Percentiles rank a stretch among this genome's conserved stretches.
Conservation (phyloP, 2,797 vertebrate species). For the Acipenser oxyrinchus region DNA sequence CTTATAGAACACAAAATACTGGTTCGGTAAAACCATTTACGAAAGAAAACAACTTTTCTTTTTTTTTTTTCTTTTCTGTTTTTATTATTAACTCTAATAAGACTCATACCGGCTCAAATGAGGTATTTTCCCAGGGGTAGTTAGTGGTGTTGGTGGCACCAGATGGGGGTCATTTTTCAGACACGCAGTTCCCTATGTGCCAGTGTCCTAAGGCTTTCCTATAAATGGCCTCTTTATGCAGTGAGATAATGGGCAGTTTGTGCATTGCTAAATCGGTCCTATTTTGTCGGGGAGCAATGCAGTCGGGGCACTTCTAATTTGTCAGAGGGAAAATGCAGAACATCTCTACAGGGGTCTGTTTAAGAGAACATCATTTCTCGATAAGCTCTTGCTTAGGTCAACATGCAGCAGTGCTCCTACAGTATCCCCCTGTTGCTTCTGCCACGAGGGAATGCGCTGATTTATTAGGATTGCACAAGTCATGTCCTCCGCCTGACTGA, state of each 20-base stretch:
- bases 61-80: constrained; percentile 24
- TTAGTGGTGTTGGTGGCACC: constrained; percentile 53
- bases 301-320: constrained; percentile 69
- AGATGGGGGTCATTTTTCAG: constrained; percentile 62
- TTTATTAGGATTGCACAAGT: constrained; percentile 80
- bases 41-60: constrained; percentile 10
- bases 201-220: constrained; percentile 60
- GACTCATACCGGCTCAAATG: constrained; percentile 47
- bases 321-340: constrained; percentile 64
- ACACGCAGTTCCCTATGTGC: constrained; percentile 38
- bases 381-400: constrained; percentile 66
- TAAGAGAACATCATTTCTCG: constrained; percentile 79
- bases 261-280: constrained; percentile 75
- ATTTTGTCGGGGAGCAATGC: constrained; percentile 67
- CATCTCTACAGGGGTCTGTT: constrained; percentile 68
- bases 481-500: constrained; percentile 82
- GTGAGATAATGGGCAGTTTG: constrained; percentile 73
- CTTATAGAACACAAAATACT: not conserved
- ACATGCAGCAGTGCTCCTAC: constrained; percentile 48
- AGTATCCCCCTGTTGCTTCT: constrained; percentile 76
- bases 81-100: constrained; percentile 51
- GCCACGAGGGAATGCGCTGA: constrained; percentile 81
- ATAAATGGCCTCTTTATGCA: constrained; percentile 72
- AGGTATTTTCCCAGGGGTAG: constrained; percentile 51
- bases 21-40: constrained; percentile 2